A percentile compares a stretch with the other conserved stretches of the same genome.
phyloP scores from a whole-genome alignment of 2,797 vertebrate species.

The Leuciscus waleckii region DNA sequence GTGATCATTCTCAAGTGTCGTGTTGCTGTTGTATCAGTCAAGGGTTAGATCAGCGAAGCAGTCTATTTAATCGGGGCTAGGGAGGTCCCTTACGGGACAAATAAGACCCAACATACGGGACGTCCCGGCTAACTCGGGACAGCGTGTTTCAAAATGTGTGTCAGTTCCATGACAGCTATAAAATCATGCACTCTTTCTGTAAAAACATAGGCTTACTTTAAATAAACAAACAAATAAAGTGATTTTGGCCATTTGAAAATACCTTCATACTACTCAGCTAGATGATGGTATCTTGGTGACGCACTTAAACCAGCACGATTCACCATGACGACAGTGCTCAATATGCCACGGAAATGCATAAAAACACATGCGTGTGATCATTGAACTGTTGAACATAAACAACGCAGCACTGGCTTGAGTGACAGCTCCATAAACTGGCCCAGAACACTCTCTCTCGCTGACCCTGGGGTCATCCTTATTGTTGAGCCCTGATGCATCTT shows the following conservation, averaged over 20 bases:
- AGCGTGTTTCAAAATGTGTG: neutral
- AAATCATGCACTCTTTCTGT: neutral
- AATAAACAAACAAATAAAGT: too few relatives aligned
- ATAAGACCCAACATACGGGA: too few relatives aligned
- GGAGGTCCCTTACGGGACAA: too few relatives aligned
- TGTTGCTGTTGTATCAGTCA: too few relatives aligned
- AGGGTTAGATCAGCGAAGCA: too few relatives aligned
- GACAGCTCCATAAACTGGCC: neutral
- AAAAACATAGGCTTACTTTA: neutral
- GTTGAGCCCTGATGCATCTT: neutral
- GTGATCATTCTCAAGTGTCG: too few relatives aligned
- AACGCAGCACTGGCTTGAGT: neutral
- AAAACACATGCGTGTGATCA: neutral
- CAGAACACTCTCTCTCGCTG: neutral
- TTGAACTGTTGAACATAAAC: neutral
- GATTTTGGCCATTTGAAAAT: neutral
- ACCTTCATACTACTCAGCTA: too few relatives aligned
- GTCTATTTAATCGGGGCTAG: too few relatives aligned
- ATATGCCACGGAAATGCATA: neutral
- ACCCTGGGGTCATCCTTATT: conserved; percentile 4
- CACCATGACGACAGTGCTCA: neutral
- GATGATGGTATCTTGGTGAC: neutral
- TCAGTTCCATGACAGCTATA: neutral
- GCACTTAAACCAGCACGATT: neutral
- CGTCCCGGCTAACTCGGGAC: too few relatives aligned